Evolutionary conservation across 2,113 vertebrate genomes (phyloP), one percentile per base, ranked within the genome.

Genomic region (Clinocottus analis): DNA sequence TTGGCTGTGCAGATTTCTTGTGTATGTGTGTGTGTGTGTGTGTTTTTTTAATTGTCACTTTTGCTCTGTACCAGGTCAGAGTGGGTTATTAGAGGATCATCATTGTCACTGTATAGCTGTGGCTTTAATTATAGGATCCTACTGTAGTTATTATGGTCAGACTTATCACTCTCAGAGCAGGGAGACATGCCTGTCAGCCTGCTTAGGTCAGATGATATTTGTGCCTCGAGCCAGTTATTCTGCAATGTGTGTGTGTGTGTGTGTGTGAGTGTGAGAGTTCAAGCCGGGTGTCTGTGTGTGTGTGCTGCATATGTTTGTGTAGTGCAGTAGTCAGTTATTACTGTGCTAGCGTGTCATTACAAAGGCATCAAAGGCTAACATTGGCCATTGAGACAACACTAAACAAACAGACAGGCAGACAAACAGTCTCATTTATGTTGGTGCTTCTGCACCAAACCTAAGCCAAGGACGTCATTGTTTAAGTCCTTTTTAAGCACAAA

Each of bases 131-230:
- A 91, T 77, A 88, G 85, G 8, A 66, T 65, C 72, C 78, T 67
- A 85, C 87, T 88, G 79, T 90, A 89, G 89, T 91, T 92, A 91
- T 92, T 93, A 92, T 76, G 90, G 91, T 91, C 84, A 65, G 89
- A 89, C 86, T 90, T 87, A 90, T 92, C 90, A 84, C 85, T 85
- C 79, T 53, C 41, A 70, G 82, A 83, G 87, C 68, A 35, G 80
- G 72, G 87, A 92, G 88, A 88, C 89, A 63, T 90, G 91, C 74
- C 85, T 87, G 83, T 90, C 87, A 88, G 87, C 79, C 61, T 66
- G 89, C 90, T 93, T 80, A 91, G 90, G 89, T 93, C 93, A 93
- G 84, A 91, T 83, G 89, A 92, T 93, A 91, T 92, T 92, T 90
- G 84, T 80, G 90, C 87, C 83, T 87, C 86, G 53, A 85, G 91